Evolutionary conservation across 2,113 vertebrate genomes (phyloP).

Genomic region (Strix uralensis): DNA sequence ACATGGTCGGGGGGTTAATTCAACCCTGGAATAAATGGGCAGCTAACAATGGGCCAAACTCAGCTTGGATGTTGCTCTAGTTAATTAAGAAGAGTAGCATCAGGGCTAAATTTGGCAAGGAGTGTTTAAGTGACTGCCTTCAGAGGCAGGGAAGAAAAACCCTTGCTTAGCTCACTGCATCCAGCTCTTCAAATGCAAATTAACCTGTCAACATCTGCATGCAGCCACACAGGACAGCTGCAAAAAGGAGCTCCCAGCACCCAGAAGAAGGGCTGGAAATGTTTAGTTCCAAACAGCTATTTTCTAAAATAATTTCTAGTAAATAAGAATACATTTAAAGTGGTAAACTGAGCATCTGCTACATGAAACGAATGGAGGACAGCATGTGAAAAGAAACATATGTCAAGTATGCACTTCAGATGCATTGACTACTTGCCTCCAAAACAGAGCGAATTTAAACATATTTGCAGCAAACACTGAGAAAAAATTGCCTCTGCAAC

Average conservation of each 20-base stretch:
- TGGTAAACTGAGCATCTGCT: conserved; percentile 63
- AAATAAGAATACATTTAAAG: conserved; percentile 56
- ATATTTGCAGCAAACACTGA: conserved; percentile 60
- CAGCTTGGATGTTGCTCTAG: not conserved
- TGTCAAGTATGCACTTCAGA: conserved; percentile 50
- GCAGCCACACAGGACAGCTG: conserved; percentile 46
- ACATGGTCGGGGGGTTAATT: not conserved
- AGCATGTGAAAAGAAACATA: conserved; percentile 31
- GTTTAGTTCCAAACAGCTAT: conserved; percentile 45
- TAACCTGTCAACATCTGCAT: conserved; percentile 62
- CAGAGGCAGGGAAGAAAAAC: conserved; percentile 51
- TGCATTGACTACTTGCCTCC: conserved; percentile 61
- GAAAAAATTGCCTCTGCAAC: not conserved
- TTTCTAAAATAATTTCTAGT: conserved; percentile 62
- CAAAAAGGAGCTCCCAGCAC: conserved; percentile 16
- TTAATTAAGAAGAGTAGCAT: conserved; percentile 45
- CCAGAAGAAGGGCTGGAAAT: conserved; percentile 34
- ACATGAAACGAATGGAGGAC: conserved; percentile 3
- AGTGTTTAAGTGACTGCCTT: conserved; percentile 25
- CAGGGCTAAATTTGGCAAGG: conserved; percentile 42
- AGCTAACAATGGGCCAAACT: conserved; percentile 20
- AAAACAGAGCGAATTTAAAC: conserved; percentile 46
- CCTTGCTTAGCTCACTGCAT: conserved; percentile 45
- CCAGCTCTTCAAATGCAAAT: conserved; percentile 69
- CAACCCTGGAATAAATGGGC: conserved; percentile 14